phyloP scores from a whole-genome alignment of 2,797 vertebrate genomes.

The Peromyscus aztecus region DNA sequence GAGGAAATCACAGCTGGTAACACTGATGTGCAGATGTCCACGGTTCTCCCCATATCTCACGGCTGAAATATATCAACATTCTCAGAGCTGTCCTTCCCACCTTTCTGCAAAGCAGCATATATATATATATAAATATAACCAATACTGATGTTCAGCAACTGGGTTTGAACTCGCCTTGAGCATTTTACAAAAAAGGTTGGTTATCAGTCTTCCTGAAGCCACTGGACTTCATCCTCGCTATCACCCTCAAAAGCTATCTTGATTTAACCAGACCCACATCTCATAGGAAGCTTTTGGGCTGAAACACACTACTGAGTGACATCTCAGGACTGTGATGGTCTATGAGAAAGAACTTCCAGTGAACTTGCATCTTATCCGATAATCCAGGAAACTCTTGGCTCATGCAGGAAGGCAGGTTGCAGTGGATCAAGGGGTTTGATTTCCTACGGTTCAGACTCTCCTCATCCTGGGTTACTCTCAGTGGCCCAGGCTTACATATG shows the following conservation, averaged over 20 bases:
- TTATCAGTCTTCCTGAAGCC: slow-evolving; percentile 34
- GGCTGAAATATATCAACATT: background rate
- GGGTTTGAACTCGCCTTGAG: background rate
- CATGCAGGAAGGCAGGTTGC: background rate
- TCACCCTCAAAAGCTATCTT: background rate
- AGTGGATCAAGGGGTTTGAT: background rate
- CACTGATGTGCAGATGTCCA: fast-evolving
- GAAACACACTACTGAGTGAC: slow-evolving; percentile 25
- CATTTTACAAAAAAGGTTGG: background rate
- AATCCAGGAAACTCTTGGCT: background rate
- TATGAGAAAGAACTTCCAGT: background rate
- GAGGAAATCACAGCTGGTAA: background rate
- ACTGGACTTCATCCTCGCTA: background rate
- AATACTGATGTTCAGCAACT: background rate
- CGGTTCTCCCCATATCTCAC: fast-evolving
- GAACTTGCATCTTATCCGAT: background rate
- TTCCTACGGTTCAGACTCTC: background rate
- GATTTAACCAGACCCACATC: background rate
- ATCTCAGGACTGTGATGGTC: background rate
- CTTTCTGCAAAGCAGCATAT: background rate
- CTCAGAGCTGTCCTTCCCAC: background rate
- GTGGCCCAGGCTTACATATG: background rate
- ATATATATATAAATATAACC: background rate
- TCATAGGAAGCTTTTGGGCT: background rate
- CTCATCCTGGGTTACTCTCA: background rate